These are phyloP conservation scores for Linepithema humile DNA, from an alignment of 1,140 invertebrate species.

Conservation along the genomic window DNA sequence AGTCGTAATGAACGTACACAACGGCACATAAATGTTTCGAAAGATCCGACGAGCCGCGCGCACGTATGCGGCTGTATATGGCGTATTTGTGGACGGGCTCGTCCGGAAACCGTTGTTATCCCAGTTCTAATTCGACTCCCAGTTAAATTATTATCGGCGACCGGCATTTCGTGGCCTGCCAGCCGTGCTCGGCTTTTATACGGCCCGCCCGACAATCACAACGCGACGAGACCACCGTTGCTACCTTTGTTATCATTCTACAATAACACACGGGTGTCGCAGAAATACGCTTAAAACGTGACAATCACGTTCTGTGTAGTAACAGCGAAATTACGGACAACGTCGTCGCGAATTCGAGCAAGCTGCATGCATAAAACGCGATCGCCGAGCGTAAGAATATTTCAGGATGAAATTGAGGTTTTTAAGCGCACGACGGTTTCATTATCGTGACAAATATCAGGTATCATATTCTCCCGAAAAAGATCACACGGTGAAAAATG, in stretches of 20 bases:
- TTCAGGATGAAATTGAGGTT: not conserved
- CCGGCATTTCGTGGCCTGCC: conserved; percentile 71
- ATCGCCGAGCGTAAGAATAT: not conserved
- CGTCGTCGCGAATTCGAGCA: not conserved
- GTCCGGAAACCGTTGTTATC: conserved; percentile 72
- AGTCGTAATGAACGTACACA: conserved; percentile 66
- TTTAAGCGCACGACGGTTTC: not conserved
- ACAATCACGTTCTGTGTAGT: not conserved
- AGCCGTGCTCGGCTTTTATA: conserved; percentile 60
- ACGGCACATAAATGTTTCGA: conserved; percentile 49
- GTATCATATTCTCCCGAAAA: too few species aligned
- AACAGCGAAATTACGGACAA: not conserved
- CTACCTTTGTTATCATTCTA: conserved; percentile 64
- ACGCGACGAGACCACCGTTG: conserved; percentile 57
- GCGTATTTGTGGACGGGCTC: conserved; percentile 71
- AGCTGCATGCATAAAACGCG: not conserved
- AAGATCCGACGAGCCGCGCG: conserved; percentile 55
- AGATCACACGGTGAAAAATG: not conserved
- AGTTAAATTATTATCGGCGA: conserved; percentile 78
- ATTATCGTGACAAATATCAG: not conserved
- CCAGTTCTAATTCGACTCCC: conserved; percentile 76
- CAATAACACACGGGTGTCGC: conserved; percentile 44
- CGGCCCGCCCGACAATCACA: conserved; percentile 37
- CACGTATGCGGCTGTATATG: conserved; percentile 39
- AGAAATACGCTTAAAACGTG: conserved; percentile 44